Evolutionary conservation across 2,797 vertebrate genomes (phyloP).

Genomic region (Ceryle rudis): DNA sequence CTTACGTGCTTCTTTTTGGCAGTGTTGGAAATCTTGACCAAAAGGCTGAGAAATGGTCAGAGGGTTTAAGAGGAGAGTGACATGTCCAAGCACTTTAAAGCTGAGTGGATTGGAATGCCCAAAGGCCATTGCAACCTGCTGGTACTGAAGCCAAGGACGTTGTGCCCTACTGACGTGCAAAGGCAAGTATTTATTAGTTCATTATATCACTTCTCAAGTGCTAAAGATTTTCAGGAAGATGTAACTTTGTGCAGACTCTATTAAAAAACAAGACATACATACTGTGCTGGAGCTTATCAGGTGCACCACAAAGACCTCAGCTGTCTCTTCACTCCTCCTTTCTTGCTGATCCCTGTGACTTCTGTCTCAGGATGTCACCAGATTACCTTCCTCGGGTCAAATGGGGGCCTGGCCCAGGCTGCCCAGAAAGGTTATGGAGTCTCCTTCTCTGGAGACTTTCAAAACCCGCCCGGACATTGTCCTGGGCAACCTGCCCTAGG

Average conservation of each 20-base stretch:
- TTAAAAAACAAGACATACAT: not conserved
- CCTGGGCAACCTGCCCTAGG: no score
- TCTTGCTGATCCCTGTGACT: not conserved
- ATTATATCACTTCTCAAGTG: not conserved
- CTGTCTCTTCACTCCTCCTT: not conserved
- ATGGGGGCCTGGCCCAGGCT: no score
- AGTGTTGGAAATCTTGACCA: not conserved
- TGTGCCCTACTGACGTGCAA: not conserved
- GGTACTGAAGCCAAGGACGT: not conserved
- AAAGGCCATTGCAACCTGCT: not conserved
- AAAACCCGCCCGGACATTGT: no score
- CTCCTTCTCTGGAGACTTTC: no score
- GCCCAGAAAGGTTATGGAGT: no score
- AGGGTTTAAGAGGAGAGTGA: not conserved
- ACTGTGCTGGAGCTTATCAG: not conserved
- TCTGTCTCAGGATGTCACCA: not conserved
- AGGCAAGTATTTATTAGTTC: not conserved
- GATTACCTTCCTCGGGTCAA: not conserved
- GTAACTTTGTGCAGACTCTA: not conserved
- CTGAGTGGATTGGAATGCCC: not conserved
- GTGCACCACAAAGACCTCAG: not conserved
- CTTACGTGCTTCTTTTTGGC: not conserved
- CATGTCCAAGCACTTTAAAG: not conserved
- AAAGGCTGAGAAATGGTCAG: not conserved
- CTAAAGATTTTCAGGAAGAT: not conserved